Base-by-base conservation (phyloP, 2,797 vertebrate species). In the Mionectes olivaceus region DNA sequence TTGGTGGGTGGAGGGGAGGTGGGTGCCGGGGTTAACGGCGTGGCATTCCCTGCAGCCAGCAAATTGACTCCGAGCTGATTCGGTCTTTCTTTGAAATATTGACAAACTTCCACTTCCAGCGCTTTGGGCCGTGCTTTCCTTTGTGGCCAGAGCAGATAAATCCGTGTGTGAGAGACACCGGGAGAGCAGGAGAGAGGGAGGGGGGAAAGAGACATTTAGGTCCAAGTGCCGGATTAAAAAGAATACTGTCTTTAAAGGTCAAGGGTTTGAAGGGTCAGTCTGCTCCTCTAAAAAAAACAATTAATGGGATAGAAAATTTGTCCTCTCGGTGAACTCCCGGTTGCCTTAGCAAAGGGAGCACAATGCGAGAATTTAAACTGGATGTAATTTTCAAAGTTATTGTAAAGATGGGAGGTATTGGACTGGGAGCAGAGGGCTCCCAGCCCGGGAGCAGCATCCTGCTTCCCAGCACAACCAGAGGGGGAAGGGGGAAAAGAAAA, bases 301-400 rank as follows among this genome's bases (percentile, higher is more conserved):
- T 98, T 99, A 99, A 99, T 99, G 99, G 98, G 98, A 98, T 98
- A 98, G 98, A 98, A 98, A 97, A 97, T 96, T 97, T 99, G 99
- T 98, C 99, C 99, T 98, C 97, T 98, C 91, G 92, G 93, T 99
- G 99, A 99, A 99, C 99, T 97, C 98, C 94, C 97, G 96, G 98
- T 99, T 98, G 97, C 97, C 97, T 95, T 96, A 97, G 97, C 97
- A 97, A 97, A 98, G 96, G 87, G 83, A 96, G 96, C 93, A 98
- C 98, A 98, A 98, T 98, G 97, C 93, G 85, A 65, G 95, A 97
- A 96, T 97, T 97, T 97, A 96, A 97, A 96, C 93, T 82, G 90
- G 92, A 89, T 96, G 92, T 94, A 95, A 96, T 97, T 97, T 97
- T 96, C 81, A 73, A 95, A 96, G 92, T 96, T 96, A 89, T 97